Evolutionary conservation across 2,797 vertebrate genomes (phyloP).

Genomic region (Tinamus major): DNA sequence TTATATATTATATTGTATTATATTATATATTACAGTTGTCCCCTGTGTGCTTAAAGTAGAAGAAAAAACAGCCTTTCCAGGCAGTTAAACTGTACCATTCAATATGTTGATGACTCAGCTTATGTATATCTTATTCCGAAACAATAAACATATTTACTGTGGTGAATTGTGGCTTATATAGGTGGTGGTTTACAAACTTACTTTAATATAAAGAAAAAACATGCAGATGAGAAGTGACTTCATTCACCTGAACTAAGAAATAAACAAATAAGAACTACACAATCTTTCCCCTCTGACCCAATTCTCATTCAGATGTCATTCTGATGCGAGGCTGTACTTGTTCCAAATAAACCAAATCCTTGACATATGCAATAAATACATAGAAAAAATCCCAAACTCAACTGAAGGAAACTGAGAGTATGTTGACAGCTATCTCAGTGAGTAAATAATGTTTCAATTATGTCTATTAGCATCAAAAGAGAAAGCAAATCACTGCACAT

Average conservation of each 20-base stretch:
- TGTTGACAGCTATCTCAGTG: conserved; percentile 3
- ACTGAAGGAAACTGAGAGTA: not conserved
- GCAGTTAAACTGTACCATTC: not conserved
- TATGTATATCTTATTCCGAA: not conserved
- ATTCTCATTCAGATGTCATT: not conserved
- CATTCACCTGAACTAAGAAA: conserved; percentile 9
- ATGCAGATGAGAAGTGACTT: not conserved
- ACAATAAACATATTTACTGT: not conserved
- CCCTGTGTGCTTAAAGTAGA: not conserved
- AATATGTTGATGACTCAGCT: not conserved
- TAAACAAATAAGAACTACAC: not conserved
- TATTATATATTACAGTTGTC: not conserved
- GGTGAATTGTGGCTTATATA: not conserved
- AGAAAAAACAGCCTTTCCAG: not conserved
- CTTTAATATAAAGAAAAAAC: not conserved
- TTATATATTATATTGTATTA: not conserved
- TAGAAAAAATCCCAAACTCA: not conserved
- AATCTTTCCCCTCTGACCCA: not conserved
- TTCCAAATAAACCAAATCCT: conserved; percentile 24
- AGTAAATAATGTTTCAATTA: conserved; percentile 33
- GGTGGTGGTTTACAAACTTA: not conserved
- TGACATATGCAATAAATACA: not conserved
- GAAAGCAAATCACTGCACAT: conserved; percentile 31
- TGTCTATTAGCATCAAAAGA: conserved; percentile 21
- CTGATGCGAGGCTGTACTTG: not conserved